Percentiles rank a stretch among this genome's conserved stretches.
Conservation (phyloP, 64 coral and sea anemone genomes). For the Astreopora myriophthalma region DNA sequence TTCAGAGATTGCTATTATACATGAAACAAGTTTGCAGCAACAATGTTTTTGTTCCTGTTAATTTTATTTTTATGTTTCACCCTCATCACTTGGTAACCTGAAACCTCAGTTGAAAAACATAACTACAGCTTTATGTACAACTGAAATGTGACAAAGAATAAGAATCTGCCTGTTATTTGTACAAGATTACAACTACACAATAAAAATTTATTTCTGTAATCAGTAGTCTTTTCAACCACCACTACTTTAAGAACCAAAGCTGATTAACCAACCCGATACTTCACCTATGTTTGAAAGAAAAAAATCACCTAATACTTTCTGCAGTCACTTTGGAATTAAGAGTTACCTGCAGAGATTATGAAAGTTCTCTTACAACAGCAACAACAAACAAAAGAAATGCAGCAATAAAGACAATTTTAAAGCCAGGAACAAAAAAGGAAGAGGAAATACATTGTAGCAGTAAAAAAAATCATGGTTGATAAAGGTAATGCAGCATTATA, state of each 20-base stretch:
- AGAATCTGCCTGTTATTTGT: not conserved
- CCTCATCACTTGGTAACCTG: not conserved
- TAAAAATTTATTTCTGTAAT: not conserved
- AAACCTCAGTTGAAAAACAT: not conserved
- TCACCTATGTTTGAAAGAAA: not conserved
- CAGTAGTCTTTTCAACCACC: not conserved
- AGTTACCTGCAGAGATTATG: too few species aligned
- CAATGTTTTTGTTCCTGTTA: not conserved
- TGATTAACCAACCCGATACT: too few species aligned
- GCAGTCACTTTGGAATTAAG: not conserved
- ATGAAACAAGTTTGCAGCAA: not conserved
- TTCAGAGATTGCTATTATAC: too few species aligned
- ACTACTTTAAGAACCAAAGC: too few species aligned
- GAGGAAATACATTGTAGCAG: not conserved
- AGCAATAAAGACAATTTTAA: not conserved
- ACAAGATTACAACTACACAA: not conserved
- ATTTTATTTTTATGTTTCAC: conserved; percentile 12
- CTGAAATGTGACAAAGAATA: not conserved
- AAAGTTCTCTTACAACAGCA: not conserved
- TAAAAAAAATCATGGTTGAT: too few species aligned
- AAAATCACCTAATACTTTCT: not conserved
- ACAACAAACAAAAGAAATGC: not conserved
- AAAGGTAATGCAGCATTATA: too few species aligned
- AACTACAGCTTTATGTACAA: conserved; percentile 26
- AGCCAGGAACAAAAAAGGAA: not conserved